Percentiles rank a stretch among this genome's conserved stretches.
phyloP scores from a whole-genome alignment of 2,888 invertebrate species.

The Yponomeuta cagnagella region DNA sequence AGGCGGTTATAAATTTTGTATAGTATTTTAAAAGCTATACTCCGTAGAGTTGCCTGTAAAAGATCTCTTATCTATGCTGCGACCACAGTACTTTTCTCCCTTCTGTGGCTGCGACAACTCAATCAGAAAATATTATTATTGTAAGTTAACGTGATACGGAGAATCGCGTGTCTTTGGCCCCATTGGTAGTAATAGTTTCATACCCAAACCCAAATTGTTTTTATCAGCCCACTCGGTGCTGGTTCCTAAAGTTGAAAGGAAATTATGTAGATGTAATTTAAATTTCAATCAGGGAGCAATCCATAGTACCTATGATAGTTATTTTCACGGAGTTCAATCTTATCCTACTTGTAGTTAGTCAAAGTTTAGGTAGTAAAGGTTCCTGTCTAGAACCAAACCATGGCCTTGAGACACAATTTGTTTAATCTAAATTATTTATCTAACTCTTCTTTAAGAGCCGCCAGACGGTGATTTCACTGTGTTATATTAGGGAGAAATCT shows the following conservation, averaged over 20 bases:
- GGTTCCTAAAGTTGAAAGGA: too few relatives aligned
- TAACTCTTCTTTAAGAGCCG: background rate
- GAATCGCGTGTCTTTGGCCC: too few relatives aligned
- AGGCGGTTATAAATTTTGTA: conserved; percentile 14
- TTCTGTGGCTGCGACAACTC: background rate
- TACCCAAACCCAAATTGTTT: too few relatives aligned
- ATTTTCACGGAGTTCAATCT: too few relatives aligned
- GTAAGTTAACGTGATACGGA: too few relatives aligned
- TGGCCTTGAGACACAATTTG: conserved; percentile 6
- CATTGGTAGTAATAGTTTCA: too few relatives aligned
- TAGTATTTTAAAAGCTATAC: background rate
- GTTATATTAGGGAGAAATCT: background rate
- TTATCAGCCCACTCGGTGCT: too few relatives aligned
- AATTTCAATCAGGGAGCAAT: too few relatives aligned
- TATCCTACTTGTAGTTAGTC: too few relatives aligned
- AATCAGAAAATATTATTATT: background rate
- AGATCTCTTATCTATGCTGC: background rate
- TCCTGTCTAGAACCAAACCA: background rate
- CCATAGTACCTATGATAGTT: too few relatives aligned
- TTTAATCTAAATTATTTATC: conserved; percentile 8
- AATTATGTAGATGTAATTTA: too few relatives aligned
- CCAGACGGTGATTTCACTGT: background rate
- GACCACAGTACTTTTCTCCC: background rate
- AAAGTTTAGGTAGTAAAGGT: background rate
- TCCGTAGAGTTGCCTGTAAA: background rate